Evolutionary conservation across 2,797 vertebrate genomes (phyloP).

Genomic region (Capromys pilorides): DNA sequence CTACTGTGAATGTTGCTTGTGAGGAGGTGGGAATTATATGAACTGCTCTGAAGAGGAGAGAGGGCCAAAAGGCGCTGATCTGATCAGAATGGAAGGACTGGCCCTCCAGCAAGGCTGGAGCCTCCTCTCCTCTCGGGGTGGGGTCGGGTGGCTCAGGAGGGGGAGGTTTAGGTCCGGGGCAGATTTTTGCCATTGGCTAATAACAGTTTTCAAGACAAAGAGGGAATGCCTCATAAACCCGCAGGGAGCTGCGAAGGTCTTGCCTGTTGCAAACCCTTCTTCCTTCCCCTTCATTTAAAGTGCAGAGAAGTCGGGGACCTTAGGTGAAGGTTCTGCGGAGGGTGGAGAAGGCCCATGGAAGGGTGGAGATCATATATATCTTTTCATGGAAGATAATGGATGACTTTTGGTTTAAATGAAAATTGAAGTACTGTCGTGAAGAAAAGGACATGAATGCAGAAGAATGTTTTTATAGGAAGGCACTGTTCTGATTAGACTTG

Average conservation of each 20-base stretch:
- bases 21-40: background rate
- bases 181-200: background rate
- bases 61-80: background rate
- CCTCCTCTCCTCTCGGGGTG: background rate
- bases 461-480: conserved; percentile 39
- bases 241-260: background rate
- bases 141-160: too few relatives aligned
- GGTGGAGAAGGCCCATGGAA: conserved; percentile 30
- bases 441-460: conserved; percentile 47
- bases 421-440: conserved; percentile 33
- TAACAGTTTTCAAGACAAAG: background rate
- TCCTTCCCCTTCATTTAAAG: background rate
- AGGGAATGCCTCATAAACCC: conserved; percentile 3
- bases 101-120: background rate
- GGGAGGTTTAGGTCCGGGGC: background rate
- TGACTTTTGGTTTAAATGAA: conserved; percentile 56
- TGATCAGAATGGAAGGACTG: background rate
- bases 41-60: background rate
- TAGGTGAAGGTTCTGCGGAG: background rate
- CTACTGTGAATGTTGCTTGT: background rate
- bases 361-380: background rate
- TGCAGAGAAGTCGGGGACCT: background rate
- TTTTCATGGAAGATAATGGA: conserved; percentile 59
- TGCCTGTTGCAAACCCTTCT: too few relatives aligned
- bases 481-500: conserved; percentile 20